Evolutionary conservation across 2,888 invertebrate species (phyloP), one percentile per base, ranked within the genome.

Genomic region (Noctuana brunneofusca): DNA sequence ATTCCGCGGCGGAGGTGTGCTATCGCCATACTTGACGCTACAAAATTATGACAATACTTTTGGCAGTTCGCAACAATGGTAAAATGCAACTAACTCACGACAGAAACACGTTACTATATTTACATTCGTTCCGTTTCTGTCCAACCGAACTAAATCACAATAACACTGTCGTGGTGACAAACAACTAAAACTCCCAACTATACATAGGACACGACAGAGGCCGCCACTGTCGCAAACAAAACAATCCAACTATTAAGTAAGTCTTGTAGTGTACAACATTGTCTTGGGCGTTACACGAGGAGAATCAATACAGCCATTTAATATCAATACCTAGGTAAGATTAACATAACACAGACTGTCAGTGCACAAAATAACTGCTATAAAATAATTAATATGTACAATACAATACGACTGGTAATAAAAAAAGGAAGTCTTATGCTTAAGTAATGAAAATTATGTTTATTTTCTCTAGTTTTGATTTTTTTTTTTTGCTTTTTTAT

Each of bases 11-110:
- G n/a, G n/a, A n/a, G n/a, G n/a, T n/a, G n/a, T n/a, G n/a, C n/a
- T n/a, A n/a, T n/a, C n/a, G n/a, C n/a, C n/a, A n/a, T 65, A 65
- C 53, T 64, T 63, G 64, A 69, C 79, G 83, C 87, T 86, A 89
- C 80, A 87, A 85, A 84, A 83, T 83, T 78, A 86, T 85, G 84
- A 87, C 80, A 88, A 84, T 87, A 86, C 80, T 87, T 91, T 90
- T 91, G 90, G 90, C 90, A 89, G 89, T 87, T 86, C 82, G 89
- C 89, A 87, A 87, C 82, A 86, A 87, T 87, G 87, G 89, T 89
- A 88, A 89, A 89, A 89, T 89, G 89, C 89, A 87, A 84, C 86
- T 86, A 86, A 83, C 79, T 81, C 76, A 72, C 75, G 80, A 84
- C 83, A 84, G 84, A 83, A 81, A 84, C 81, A 82, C 78, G 75